Evolutionary conservation across 2,797 vertebrate genomes (phyloP), one percentile per base, ranked within the genome.

Genomic region (Cirrhinus molitorella): DNA sequence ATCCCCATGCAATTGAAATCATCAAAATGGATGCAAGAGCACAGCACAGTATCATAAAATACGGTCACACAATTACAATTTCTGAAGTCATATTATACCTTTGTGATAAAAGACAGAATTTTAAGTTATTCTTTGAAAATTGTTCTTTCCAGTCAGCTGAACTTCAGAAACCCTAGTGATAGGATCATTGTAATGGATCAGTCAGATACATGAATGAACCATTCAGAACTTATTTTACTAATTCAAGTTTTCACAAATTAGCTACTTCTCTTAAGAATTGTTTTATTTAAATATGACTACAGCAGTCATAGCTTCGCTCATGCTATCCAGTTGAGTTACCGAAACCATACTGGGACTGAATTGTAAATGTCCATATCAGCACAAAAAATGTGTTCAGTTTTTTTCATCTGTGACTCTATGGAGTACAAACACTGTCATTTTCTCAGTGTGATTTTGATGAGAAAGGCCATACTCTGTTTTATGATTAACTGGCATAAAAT

Each of bases 351-450:
- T 19, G n/a, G 3, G 28, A 34, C 31, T 19, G 61, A 8, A 34
- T 0, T 55, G 21, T 23, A 74, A 74, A 37, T 55, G 14, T 74
- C 4, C 51, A 37, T 71, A 25, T 63, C 40, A 49, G 10, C 55
- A 47, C 40, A 68, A 71, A 79, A 51, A 53, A 63, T 17, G 16
- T 57, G 63, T 72, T 25, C 45, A 79, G 23, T 79, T 43, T 68
- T 81, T 87, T 76, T 34, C 76, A 43, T 77, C 23, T 53, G 12
- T 53, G 75, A 13, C 49, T 71, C 40, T 65, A 5, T 11, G 85
- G n/a, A 70, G 31, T 7, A 23, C 6, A 57, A 45, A n/a, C n/a
- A n/a, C n/a, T n/a, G n/a, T n/a, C n/a, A 43, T 53, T 51, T 51
- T 79, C 28, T 37, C 9, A 53, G 0, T 80, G 31, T 53, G n/a